Base-by-base conservation (phyloP, 2,113 vertebrate genomes). In the Bambusicola thoracicus region DNA sequence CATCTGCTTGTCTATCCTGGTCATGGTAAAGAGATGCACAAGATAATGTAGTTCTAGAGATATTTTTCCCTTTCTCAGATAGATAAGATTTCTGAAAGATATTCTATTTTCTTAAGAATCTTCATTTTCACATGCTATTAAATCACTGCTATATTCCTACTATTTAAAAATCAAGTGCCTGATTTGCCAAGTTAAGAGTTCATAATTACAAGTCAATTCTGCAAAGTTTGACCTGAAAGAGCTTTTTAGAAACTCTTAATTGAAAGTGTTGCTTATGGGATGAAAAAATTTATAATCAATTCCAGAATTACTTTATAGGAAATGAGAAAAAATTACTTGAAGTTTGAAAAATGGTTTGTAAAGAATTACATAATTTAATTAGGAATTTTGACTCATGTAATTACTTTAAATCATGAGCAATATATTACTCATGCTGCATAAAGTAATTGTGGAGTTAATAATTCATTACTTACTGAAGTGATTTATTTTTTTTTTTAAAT, bases 391-490 rank as follows among this genome's bases (percentile, higher is more conserved):
- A 93, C 51, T 92, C 40, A 74, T 70, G 58, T 72, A 94, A 96
- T 95, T 93, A 82, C 38, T 92, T 94, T 91, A 86, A 91, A 92
- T 85, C 69, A 92, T 41, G 92, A 91, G 66, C 66, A 89, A 81
- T 78, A 34, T 27, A 92, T 96, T 93, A 92, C 56, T 85, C 72
- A 81, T 74, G 55, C 53, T 74, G 36, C 55, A 75, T 94, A 92
- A 95, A 85, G 55, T 72, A 94, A 93, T 95, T 95, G 85, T 74
- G 51, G 46, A 95, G 91, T 94, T 93, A 88, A 75, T 80, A 91
- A 95, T 92, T 93, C 66, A 81, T 95, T 91, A 90, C 58, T 93
- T 87, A 96, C 30, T 77, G 44, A 94, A 90, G 27, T 65, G 53
- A 81, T 41, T 27, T 16, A 21, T 92, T 55, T 73, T 61, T 16